Percentiles rank a stretch among this genome's conserved stretches.
Evolutionary conservation across 1,140 invertebrate species (phyloP).

Genomic region (Ips typographus): DNA sequence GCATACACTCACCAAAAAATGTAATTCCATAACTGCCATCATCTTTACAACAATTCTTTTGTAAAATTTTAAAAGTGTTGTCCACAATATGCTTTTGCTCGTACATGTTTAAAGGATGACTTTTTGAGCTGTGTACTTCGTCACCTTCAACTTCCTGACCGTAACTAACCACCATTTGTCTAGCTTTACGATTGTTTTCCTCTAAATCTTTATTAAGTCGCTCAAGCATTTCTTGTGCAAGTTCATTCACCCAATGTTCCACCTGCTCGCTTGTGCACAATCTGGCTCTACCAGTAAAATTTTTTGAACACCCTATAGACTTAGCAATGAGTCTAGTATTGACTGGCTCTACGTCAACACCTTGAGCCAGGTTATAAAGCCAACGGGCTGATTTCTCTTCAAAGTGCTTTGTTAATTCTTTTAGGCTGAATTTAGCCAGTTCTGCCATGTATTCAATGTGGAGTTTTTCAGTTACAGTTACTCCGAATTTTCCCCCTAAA

Average conservation of each 20-base stretch:
- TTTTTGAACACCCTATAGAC: conserved; percentile 95
- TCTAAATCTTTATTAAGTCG: conserved; percentile 78
- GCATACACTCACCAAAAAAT: conserved; percentile 54
- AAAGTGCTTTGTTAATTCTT: conserved; percentile 70
- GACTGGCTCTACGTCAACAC: conserved; percentile 86
- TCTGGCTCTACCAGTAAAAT: conserved; percentile 82
- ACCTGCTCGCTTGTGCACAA: conserved; percentile 72
- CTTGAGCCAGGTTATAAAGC: conserved; percentile 84
- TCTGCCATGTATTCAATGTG: conserved; percentile 78
- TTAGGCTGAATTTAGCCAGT: conserved; percentile 66
- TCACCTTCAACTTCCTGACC: conserved; percentile 60
- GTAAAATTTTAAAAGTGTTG: conserved; percentile 63
- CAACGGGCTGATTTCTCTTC: conserved; percentile 84
- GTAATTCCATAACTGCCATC: conserved; percentile 55
- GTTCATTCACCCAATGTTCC: conserved; percentile 76
- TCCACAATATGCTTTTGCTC: conserved; percentile 61
- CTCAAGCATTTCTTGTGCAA: conserved; percentile 81
- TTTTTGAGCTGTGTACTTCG: conserved; percentile 62
- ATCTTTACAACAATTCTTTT: conserved; percentile 55
- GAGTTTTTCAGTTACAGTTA: conserved; percentile 68
- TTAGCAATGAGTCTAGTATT: conserved; percentile 80
- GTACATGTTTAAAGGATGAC: conserved; percentile 58
- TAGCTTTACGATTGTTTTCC: conserved; percentile 69
- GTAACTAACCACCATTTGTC: conserved; percentile 65
- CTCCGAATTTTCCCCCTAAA: conserved; percentile 88